Percentiles rank a stretch among this genome's conserved stretches.
phyloP scores from a whole-genome alignment of 2,888 invertebrate genomes.

The Megalurothrips usitatus region DNA sequence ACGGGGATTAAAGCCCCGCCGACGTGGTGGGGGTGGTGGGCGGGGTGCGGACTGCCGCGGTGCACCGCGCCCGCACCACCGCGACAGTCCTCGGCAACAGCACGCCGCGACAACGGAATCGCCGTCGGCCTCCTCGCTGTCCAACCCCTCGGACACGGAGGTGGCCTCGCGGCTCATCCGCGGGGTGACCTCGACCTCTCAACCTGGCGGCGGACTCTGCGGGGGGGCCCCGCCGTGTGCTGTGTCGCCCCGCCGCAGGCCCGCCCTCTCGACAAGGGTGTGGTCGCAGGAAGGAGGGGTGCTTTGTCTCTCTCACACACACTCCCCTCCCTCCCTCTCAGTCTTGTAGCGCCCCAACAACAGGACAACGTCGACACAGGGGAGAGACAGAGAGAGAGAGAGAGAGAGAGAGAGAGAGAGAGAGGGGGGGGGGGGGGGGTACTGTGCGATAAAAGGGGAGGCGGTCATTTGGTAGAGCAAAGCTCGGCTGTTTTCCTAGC shows the following conservation, averaged over 20 bases:
- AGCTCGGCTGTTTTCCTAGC: slow-evolving; percentile 1
- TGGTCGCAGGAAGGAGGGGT: not conserved
- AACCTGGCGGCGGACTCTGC: not conserved
- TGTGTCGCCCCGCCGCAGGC: not conserved
- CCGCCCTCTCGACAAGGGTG: not conserved
- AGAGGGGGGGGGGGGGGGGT: not conserved
- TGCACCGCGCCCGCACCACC: no score
- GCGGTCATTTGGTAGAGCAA: not conserved
- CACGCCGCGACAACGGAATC: no score
- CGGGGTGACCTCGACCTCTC: slow-evolving; percentile 2
- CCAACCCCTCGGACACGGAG: not conserved
- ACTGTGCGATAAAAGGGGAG: not conserved
- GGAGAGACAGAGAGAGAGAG: not conserved
- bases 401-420: not conserved
- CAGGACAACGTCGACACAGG: no score
- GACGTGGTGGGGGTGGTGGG: not conserved
- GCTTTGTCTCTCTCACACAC: no score
- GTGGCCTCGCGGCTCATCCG: not conserved
- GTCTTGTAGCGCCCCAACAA: no score
- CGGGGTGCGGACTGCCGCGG: not conserved
- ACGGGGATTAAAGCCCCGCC: no score
- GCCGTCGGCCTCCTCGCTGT: not conserved
- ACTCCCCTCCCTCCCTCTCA: no score
- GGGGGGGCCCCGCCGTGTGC: not conserved
- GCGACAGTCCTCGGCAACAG: no score